Evolutionary conservation across 1,140 invertebrate genomes (phyloP), one percentile per base, ranked within the genome.

Genomic region (Coptotermes formosanus): DNA sequence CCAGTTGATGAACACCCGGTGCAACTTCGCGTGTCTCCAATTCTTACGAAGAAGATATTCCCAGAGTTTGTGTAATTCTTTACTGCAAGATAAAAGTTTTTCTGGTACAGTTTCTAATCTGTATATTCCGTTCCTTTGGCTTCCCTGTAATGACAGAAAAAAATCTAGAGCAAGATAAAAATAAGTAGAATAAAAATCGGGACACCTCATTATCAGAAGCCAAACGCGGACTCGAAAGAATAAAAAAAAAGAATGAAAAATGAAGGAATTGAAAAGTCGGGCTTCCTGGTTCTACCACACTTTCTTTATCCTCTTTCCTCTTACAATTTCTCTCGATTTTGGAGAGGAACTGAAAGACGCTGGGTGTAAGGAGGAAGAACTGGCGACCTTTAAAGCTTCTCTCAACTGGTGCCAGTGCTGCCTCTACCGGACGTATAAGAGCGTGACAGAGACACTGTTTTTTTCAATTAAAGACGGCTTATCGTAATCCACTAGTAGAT

Each of bases 171-270:
- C 8, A 75, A 75, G 14, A 75, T 19, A 75, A 75, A 30, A 75
- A 75, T 6, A 75, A 75, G 14, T 30, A 75, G 16, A 75, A 75
- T 75, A 75, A 75, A 75, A 75, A 75, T n/a, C 25, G 9, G n/a
- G 64, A 75, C 64, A 75, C 64, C 64, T 75, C 64, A 75, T 75
- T 75, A 75, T 75, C 64, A 75, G 64, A 75, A 75, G 14, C 64
- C 64, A 75, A 75, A 75, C 64, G 8, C 64, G 64, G n/a, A 30
- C 64, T 75, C 11, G 59, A 75, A 75, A 30, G n/a, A 75, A 30
- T 11, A 75, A 14, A 14, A 30, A 75, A 25, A 75, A 75, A 2
- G 64, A 75, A 75, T n/a, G 9, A 30, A 7, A 14, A 75, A 30
- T 75, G 25, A 75, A 75, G 14, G 64, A 75, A 75, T 75, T 75